These are phyloP conservation scores for Protophormia terraenovae DNA, from an alignment of 2,888 invertebrate genomes.

Conservation along the genomic window DNA sequence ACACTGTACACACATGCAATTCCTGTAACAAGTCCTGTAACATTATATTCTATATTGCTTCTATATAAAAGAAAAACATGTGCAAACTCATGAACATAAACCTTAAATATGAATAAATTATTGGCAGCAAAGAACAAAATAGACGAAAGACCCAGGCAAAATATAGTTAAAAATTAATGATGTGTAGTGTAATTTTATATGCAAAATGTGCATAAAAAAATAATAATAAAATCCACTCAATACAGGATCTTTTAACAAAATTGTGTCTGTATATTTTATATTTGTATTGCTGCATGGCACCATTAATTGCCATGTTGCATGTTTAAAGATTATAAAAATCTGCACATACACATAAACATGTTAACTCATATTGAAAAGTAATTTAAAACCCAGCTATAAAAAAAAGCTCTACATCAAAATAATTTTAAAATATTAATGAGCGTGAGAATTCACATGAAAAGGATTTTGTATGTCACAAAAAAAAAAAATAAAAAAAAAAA, in stretches of 20 bases:
- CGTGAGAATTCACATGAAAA: constrained; percentile 33
- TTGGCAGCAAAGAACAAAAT: neutral
- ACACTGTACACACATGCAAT: neutral
- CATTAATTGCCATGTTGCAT: constrained; percentile 23
- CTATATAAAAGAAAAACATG: neutral
- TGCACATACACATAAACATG: neutral
- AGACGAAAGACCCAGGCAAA: neutral
- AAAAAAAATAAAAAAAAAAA: neutral
- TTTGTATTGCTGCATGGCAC: neutral
- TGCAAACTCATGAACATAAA: constrained; percentile 16
- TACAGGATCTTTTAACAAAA: neutral
- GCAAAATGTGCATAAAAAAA: constrained; percentile 15
- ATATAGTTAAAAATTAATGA: constrained; percentile 63
- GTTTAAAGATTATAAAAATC: constrained; percentile 31
- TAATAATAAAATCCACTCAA: neutral
- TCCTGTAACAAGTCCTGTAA: neutral
- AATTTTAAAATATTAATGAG: constrained; percentile 55
- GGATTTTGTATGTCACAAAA: neutral
- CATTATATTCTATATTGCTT: neutral
- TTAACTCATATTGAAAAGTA: constrained; percentile 13
- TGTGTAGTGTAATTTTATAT: constrained; percentile 59
- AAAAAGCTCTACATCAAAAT: neutral
- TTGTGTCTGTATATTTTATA: neutral
- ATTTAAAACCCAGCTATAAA: constrained; percentile 17
- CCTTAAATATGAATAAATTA: constrained; percentile 43